Evolutionary conservation across 2,113 vertebrate species (phyloP).

Genomic region (Muscicapa adusta): DNA sequence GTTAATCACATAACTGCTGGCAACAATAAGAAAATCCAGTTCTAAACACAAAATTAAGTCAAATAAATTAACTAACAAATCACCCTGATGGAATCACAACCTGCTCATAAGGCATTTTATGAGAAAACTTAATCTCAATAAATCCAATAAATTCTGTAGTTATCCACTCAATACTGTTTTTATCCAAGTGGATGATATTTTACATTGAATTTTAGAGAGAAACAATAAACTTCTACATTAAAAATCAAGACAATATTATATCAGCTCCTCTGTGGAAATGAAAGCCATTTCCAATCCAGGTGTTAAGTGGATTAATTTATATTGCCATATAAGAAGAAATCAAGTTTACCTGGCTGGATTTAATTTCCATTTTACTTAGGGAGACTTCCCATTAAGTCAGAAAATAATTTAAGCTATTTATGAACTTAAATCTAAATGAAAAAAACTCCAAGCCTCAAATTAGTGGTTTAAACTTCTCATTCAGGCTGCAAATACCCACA

Average conservation of each 20-base stretch:
- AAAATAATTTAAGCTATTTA: neutral
- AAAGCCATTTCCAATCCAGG: neutral
- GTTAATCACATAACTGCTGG: neutral
- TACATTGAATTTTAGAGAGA: neutral
- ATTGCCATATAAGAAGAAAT: neutral
- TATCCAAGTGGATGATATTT: neutral
- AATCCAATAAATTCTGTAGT: neutral
- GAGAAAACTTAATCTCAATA: neutral
- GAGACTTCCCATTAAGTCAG: neutral
- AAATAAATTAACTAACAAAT: constrained; percentile 22
- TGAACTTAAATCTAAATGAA: neutral
- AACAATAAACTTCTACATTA: neutral
- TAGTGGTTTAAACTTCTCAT: neutral
- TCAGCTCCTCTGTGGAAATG: neutral
- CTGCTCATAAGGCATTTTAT: neutral
- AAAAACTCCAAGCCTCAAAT: neutral
- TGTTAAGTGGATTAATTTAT: neutral
- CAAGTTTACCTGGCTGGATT: neutral
- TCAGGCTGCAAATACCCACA: neutral
- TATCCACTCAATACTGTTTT: neutral
- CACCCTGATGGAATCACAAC: neutral
- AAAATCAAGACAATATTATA: neutral
- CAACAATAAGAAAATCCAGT: neutral
- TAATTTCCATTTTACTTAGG: neutral
- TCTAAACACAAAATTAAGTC: neutral